Base-by-base conservation (phyloP, 2,797 vertebrate species). In the Acanthornis magna region DNA sequence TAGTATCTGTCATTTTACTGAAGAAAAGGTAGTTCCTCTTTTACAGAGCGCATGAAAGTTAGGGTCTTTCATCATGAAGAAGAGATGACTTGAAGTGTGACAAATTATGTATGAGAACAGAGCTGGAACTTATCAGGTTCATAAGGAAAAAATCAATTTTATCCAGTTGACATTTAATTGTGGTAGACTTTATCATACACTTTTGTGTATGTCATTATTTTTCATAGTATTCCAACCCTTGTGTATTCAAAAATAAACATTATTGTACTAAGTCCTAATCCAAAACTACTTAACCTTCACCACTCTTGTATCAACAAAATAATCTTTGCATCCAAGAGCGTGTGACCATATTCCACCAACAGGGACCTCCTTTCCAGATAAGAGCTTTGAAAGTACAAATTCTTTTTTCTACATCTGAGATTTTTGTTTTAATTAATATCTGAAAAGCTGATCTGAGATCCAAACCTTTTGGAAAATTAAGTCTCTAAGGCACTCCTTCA, bases 171-270 rank as follows among this genome's bases (percentile, higher is more conserved):
- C 21, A 54, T 77, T 67, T 82, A 75, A 67, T 78, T 86, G 43
- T 55, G 11, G 14, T 17, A 47, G 15, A n/a, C 4, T 58, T 55
- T 62, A 77, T 34, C 0, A 0, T 43, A 71, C 2, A 2, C 55
- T 89, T 85, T 66, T 80, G 9, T 7, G 6, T 55, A 42, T 53
- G 5, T 17, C 63, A 18, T 8, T 85, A 17, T 62, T 80, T 82
- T 34, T 57, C 38, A 66, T 27, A 54, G 4, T 8, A 68, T 75
- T 89, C 38, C 70, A 74, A 50, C 8, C 8, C 9, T 61, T 7
- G 60, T 2, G 3, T 32, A 82, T 25, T 65, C 3, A 85, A 83
- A 90, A 62, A 26, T 23, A 85, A 72, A 15, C 11, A 58, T 66
- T 34, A 7, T 29, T 18, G 4, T 67, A 32, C n/a, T 30, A 51